phyloP scores from a whole-genome alignment of 1,140 invertebrate genomes.

The Oryctes rhinoceros region DNA sequence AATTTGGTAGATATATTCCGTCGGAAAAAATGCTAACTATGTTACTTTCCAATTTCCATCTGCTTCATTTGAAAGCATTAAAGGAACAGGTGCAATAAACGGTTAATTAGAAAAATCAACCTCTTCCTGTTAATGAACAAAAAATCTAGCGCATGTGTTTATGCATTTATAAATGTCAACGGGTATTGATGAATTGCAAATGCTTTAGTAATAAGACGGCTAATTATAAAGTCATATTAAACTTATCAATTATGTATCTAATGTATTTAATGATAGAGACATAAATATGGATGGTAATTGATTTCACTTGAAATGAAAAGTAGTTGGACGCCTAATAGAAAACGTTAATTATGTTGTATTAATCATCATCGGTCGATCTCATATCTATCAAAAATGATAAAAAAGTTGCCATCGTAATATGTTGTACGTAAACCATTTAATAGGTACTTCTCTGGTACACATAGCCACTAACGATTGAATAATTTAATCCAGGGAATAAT shows the following conservation, averaged over 20 bases:
- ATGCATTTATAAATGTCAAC: constrained; percentile 12
- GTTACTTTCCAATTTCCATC: constrained; percentile 20
- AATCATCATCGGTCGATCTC: no score
- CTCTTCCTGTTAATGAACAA: constrained; percentile 5
- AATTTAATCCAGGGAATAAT: no score
- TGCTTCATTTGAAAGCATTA: neutral
- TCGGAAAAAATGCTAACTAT: neutral
- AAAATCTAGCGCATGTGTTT: neutral
- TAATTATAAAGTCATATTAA: neutral
- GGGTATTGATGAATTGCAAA: neutral
- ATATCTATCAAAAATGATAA: no score
- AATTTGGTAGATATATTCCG: neutral
- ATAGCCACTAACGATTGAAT: no score
- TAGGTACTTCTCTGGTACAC: no score
- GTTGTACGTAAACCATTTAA: no score
- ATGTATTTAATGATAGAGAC: neutral
- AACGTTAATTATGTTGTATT: no score
- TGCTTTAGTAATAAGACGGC: neutral
- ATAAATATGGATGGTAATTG: neutral
- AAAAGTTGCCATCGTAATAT: no score
- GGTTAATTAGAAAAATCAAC: neutral
- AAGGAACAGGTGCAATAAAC: constrained; percentile 4
- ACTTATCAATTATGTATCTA: neutral
- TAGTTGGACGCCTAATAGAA: no score
- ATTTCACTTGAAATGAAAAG: neutral